A percentile compares a stretch with the other conserved stretches of the same genome.
Evolutionary conservation across 1,140 invertebrate species (phyloP).

Genomic region (Mesaphorura yosii): DNA sequence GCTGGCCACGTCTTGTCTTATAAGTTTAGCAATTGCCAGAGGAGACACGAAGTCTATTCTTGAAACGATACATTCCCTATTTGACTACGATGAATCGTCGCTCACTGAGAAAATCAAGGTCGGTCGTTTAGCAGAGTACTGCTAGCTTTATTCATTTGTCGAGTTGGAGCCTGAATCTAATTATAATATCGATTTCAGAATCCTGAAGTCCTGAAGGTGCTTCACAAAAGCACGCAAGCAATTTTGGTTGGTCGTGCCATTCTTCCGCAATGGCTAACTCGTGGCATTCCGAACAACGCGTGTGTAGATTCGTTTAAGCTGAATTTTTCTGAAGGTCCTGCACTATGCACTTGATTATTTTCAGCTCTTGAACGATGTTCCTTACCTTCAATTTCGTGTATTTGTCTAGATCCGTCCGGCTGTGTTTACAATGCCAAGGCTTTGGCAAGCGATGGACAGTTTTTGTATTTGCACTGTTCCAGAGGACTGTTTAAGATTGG

Average conservation of each 20-base stretch:
- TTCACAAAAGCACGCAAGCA: slow-evolving; percentile 81
- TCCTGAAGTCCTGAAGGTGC: slow-evolving; percentile 66
- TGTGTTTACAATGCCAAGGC: slow-evolving; percentile 40
- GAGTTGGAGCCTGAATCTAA: no score
- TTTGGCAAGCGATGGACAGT: slow-evolving; percentile 75
- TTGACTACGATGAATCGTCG: slow-evolving; percentile 69
- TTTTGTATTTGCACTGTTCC: slow-evolving; percentile 67
- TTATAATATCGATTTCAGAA: slow-evolving; percentile 49
- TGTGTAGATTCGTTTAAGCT: slow-evolving; percentile 59
- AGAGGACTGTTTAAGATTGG: slow-evolving; percentile 79
- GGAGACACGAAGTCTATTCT: slow-evolving; percentile 87
- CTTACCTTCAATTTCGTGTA: slow-evolving; percentile 1
- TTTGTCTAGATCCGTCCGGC: slow-evolving; percentile 31
- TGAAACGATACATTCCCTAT: slow-evolving; percentile 67
- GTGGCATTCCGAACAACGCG: slow-evolving; percentile 68
- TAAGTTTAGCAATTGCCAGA: slow-evolving; percentile 79
- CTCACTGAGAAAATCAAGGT: slow-evolving; percentile 68
- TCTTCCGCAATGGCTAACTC: slow-evolving; percentile 73
- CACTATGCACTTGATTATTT: slow-evolving; percentile 8
- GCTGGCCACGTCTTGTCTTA: slow-evolving; percentile 75
- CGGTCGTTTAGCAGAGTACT: slow-evolving; percentile 29
- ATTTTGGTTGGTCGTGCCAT: slow-evolving; percentile 70
- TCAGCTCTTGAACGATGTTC: neutral
- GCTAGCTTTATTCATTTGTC: no score
- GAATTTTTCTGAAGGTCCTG: slow-evolving; percentile 43